phyloP scores from a whole-genome alignment of 2,797 vertebrate genomes.

The Iguana delicatissima region DNA sequence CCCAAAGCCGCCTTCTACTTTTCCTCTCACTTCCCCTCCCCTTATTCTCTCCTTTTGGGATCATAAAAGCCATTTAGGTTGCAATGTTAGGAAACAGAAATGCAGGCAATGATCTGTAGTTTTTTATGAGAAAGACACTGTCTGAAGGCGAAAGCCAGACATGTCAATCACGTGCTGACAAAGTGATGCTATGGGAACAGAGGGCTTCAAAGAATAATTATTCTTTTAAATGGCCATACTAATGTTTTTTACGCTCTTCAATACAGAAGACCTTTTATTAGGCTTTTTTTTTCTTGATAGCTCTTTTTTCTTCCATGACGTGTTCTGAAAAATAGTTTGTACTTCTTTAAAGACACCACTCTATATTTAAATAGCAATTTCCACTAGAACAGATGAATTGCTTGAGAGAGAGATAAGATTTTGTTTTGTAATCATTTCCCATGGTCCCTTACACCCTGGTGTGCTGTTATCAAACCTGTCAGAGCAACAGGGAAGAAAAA shows the following conservation, averaged over 20 bases:
- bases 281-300: slow-evolving; percentile 45
- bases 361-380: not conserved
- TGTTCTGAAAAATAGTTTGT: slow-evolving; percentile 29
- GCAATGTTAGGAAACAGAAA: slow-evolving; percentile 79
- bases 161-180: slow-evolving; percentile 51
- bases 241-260: slow-evolving; percentile 45
- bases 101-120: slow-evolving; percentile 63
- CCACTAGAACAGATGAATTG: not conserved
- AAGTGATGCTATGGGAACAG: slow-evolving; percentile 53
- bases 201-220: slow-evolving; percentile 45
- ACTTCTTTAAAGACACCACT: slow-evolving; percentile 10
- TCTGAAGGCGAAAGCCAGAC: slow-evolving; percentile 59
- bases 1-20: slow-evolving; percentile 69
- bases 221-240: slow-evolving; percentile 49
- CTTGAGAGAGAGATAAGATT: not conserved
- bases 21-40: slow-evolving; percentile 55
- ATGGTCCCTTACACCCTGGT: too few species aligned
- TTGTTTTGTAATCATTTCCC: not conserved
- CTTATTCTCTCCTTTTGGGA: slow-evolving; percentile 68
- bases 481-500: not conserved
- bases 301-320: slow-evolving; percentile 25
- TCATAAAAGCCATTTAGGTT: slow-evolving; percentile 78
- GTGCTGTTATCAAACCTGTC: not conserved
- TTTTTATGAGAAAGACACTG: slow-evolving; percentile 64
- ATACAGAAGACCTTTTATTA: slow-evolving; percentile 45